A percentile compares a stretch with the other conserved stretches of the same genome.
Conservation (phyloP, 2,797 vertebrate species). For the Philypnodon macrostomus region DNA sequence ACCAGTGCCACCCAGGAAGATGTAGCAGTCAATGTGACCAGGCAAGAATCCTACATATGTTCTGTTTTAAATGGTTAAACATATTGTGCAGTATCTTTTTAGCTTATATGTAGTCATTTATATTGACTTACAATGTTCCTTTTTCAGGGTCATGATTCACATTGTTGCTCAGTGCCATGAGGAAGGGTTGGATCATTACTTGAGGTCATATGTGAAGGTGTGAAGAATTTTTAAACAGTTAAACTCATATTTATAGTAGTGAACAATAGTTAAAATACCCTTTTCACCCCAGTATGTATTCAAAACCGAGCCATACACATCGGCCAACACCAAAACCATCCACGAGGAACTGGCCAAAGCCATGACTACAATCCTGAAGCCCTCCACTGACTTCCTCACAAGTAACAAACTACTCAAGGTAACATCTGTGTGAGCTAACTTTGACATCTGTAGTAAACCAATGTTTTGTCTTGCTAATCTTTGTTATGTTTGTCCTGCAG, state of each 20-base stretch:
- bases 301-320: conserved; percentile 84
- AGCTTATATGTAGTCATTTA: neutral
- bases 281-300: conserved; percentile 85
- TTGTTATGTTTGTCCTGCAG: conserved; percentile 72
- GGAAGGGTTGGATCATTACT: conserved; percentile 92
- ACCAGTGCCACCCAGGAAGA: conserved; percentile 90
- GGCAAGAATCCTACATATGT: conserved; percentile 66
- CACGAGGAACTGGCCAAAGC: conserved; percentile 96
- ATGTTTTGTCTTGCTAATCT: conserved; percentile 30
- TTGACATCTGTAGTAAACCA: no score
- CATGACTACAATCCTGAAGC: conserved; percentile 96
- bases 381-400: conserved; percentile 96
- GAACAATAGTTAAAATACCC: neutral
- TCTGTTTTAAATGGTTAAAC: no score
- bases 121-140: neutral
- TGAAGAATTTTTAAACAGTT: neutral
- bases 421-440: conserved; percentile 17
- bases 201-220: conserved; percentile 97
- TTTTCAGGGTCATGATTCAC: conserved; percentile 92
- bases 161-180: conserved; percentile 97
- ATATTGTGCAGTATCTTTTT: no score
- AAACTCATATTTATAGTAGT: neutral
- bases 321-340: conserved; percentile 79
- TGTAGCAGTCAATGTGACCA: conserved; percentile 94
- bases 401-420: conserved; percentile 98